Evolutionary conservation across 2,113 vertebrate genomes (phyloP).

Genomic region (Nanorana parkeri): DNA sequence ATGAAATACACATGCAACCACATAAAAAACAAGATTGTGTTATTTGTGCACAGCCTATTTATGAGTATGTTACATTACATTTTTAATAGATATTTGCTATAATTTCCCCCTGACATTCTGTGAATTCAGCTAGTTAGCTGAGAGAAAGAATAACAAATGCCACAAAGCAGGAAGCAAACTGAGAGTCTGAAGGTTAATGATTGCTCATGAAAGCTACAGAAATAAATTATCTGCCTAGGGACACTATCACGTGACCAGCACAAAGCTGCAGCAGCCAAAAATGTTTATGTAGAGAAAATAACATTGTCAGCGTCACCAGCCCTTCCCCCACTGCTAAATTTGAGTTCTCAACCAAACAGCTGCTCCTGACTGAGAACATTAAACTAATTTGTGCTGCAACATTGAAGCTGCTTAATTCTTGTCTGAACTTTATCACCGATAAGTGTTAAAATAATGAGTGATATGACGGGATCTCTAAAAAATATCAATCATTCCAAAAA

Average conservation of each 20-base stretch:
- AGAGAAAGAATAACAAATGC: constrained; percentile 74
- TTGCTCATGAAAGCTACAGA: constrained; percentile 87
- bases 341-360: constrained; percentile 82
- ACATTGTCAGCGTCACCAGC: constrained; percentile 75
- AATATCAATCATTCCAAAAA: constrained; percentile 71
- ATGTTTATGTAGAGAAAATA: constrained; percentile 85
- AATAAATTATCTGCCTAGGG: constrained; percentile 89
- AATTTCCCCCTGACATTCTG: constrained; percentile 79
- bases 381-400: constrained; percentile 87
- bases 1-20: not conserved
- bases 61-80: constrained; percentile 67
- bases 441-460: constrained; percentile 82
- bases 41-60: not conserved
- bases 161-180: constrained; percentile 81
- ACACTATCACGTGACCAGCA: constrained; percentile 83
- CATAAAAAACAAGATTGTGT: too few species aligned
- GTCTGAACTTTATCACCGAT: constrained; percentile 82
- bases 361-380: constrained; percentile 87
- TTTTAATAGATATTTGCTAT: constrained; percentile 77
- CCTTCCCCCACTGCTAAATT: constrained; percentile 76
- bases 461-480: constrained; percentile 73
- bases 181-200: constrained; percentile 86
- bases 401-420: constrained; percentile 85
- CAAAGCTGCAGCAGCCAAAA: constrained; percentile 87
- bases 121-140: constrained; percentile 81